These are phyloP conservation scores for Teleogryllus oceanicus DNA, from an alignment of 2,888 invertebrate genomes.

Conservation along the genomic window DNA sequence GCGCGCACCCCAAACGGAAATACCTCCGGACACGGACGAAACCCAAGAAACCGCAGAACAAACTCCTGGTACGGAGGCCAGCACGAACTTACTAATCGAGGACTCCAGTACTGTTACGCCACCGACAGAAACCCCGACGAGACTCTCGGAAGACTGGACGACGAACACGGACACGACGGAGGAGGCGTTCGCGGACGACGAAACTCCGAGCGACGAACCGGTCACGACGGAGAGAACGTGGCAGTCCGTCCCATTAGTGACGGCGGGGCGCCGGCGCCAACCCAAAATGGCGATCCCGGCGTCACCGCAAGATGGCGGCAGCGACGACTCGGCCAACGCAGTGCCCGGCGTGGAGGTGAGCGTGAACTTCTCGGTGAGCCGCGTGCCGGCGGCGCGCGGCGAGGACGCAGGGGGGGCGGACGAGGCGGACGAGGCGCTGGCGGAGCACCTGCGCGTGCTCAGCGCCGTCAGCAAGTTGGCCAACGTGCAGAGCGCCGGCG, in stretches of 20 bases:
- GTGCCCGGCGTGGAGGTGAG: neutral
- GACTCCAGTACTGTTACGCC: neutral
- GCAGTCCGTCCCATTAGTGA: neutral
- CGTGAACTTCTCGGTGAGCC: constrained; percentile 3
- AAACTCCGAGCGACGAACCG: neutral
- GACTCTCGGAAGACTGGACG: neutral
- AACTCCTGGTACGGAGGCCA: neutral
- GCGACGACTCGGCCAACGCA: neutral
- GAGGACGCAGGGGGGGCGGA: neutral
- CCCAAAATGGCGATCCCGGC: neutral
- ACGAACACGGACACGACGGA: neutral
- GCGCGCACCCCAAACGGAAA: neutral
- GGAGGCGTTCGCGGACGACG: neutral
- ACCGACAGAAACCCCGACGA: neutral
- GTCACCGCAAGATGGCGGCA: neutral
- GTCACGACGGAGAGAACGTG: neutral
- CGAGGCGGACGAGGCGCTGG: neutral
- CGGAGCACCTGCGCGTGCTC: neutral
- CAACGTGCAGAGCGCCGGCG: neutral
- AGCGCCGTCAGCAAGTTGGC: neutral
- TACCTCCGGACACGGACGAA: neutral
- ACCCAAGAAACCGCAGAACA: neutral
- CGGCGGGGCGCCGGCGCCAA: neutral
- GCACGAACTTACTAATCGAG: no score
- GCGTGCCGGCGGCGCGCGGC: neutral